These are phyloP conservation scores for Danio aesculapii DNA, from an alignment of 2,797 vertebrate genomes.

Conservation along the genomic window DNA sequence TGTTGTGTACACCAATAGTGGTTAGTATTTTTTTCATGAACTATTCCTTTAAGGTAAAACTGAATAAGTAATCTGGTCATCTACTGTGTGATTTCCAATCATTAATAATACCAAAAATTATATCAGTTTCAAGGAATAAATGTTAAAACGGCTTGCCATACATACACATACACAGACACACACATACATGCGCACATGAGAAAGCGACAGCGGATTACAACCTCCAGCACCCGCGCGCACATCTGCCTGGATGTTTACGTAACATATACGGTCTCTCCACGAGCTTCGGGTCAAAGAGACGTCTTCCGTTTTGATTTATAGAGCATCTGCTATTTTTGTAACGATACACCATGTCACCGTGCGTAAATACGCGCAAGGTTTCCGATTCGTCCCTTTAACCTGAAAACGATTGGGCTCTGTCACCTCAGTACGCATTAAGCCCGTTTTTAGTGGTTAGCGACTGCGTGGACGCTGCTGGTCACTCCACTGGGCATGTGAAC, in stretches of 20 bases:
- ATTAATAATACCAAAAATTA: not conserved
- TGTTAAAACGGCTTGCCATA: conserved; percentile 11
- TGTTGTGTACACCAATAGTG: too few relatives aligned
- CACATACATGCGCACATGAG: conserved; percentile 28
- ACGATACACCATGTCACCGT: conserved; percentile 12
- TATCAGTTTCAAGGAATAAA: not conserved
- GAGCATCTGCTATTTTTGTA: conserved; percentile 4
- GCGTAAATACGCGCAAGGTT: conserved; percentile 39
- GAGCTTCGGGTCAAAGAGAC: conserved; percentile 39
- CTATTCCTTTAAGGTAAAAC: not conserved
- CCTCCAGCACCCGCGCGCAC: conserved; percentile 58
- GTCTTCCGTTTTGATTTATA: conserved; percentile 7
- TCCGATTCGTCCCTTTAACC: conserved; percentile 43
- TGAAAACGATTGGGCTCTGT: conserved; percentile 31
- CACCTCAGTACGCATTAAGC: conserved; percentile 8
- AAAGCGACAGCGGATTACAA: conserved; percentile 60
- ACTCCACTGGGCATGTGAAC: conserved; percentile 27
- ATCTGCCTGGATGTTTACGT: conserved; percentile 66
- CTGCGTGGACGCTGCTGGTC: conserved; percentile 29
- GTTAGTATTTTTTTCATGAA: too few relatives aligned
- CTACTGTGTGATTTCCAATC: not conserved
- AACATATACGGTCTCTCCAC: conserved; percentile 42
- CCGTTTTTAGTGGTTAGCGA: not conserved
- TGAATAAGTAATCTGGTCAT: too few relatives aligned
- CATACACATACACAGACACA: not conserved